These are phyloP conservation scores for Yponomeuta evonymella DNA, from an alignment of 2,888 invertebrate species.

Conservation along the genomic window DNA sequence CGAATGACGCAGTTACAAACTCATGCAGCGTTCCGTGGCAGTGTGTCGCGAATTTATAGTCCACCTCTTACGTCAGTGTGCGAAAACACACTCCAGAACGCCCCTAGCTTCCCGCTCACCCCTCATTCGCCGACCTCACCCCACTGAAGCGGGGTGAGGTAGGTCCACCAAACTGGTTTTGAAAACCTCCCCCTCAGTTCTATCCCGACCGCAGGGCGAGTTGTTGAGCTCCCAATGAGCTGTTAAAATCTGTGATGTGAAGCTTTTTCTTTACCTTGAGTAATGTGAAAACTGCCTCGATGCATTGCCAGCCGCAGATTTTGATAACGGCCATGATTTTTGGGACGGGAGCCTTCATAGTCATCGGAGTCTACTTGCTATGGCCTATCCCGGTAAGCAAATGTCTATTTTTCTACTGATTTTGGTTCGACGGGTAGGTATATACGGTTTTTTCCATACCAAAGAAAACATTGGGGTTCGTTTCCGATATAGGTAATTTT, in stretches of 20 bases:
- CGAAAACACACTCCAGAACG: background rate
- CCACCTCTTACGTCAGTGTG: constrained; percentile 1
- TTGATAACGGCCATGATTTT: constrained; percentile 44
- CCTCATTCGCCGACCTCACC: background rate
- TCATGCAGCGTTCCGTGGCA: background rate
- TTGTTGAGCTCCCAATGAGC: background rate
- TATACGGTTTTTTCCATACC: no score
- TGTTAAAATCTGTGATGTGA: constrained; percentile 11
- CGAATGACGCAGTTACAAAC: background rate
- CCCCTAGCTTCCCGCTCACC: background rate
- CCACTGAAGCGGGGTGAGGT: background rate
- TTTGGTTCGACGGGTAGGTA: no score
- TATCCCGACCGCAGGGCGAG: background rate
- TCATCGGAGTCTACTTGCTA: constrained; percentile 29
- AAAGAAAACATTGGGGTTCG: no score
- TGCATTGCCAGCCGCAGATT: constrained; percentile 38
- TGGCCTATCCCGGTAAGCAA: constrained; percentile 8
- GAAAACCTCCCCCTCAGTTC: background rate
- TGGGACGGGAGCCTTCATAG: constrained; percentile 41
- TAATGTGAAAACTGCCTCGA: constrained; percentile 24
- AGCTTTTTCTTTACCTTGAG: background rate
- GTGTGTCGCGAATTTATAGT: background rate
- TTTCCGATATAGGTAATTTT: no score
- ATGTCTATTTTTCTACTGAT: background rate
- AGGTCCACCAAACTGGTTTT: background rate